phyloP scores from a whole-genome alignment of 2,113 vertebrate species.

The Oenanthe oenanthe region DNA sequence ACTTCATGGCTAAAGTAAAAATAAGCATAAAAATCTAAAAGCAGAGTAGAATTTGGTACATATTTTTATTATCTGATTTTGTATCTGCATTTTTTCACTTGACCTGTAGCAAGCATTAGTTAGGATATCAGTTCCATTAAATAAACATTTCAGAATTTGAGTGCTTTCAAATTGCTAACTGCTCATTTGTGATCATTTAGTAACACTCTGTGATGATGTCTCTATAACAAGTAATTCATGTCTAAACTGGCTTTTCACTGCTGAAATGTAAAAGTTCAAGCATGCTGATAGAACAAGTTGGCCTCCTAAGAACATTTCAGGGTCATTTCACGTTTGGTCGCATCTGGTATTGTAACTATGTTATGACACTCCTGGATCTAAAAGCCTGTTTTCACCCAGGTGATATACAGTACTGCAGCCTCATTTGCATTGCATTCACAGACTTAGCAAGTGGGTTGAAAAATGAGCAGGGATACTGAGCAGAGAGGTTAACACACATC shows the following conservation, averaged over 20 bases:
- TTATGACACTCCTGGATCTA: background rate
- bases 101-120: background rate
- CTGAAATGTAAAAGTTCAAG: background rate
- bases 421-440: background rate
- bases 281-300: background rate
- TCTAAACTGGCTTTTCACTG: background rate
- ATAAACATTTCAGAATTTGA: background rate
- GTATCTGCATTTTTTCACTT: background rate
- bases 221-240: background rate
- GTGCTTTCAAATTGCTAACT: background rate
- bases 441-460: background rate
- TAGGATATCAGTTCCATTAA: conserved; percentile 12
- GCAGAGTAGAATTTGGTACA: background rate
- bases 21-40: background rate
- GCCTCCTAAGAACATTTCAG: background rate
- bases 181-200: conserved; percentile 9
- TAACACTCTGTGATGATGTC: background rate
- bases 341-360: background rate
- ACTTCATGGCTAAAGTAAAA: background rate
- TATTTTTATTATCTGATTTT: background rate
- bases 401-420: background rate
- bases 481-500: conserved; percentile 8
- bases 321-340: background rate
- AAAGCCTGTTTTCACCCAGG: background rate
- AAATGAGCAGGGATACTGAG: background rate